Evolutionary conservation across 2,113 vertebrate species (phyloP).

Genomic region (Pseudorectes ferrugineus): DNA sequence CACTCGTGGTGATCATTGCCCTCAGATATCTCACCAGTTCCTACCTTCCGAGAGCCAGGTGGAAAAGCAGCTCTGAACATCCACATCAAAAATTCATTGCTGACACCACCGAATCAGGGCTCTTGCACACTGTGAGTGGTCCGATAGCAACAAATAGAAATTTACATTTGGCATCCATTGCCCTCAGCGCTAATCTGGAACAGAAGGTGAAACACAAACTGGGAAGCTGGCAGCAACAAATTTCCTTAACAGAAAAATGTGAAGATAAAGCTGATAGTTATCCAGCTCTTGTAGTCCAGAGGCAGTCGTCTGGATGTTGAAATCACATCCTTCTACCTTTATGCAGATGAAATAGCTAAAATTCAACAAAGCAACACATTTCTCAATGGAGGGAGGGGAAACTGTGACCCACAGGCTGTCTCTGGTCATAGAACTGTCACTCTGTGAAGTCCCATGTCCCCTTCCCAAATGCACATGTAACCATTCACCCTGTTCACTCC

Average conservation of each 20-base stretch:
- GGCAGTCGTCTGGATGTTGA: background rate
- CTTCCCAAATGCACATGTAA: background rate
- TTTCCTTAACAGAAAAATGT: background rate
- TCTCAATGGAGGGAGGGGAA: background rate
- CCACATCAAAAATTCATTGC: background rate
- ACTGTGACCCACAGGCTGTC: background rate
- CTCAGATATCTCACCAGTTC: background rate
- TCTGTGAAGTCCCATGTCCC: fast-evolving
- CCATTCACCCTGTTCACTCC: background rate
- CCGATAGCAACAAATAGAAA: background rate
- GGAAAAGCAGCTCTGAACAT: background rate
- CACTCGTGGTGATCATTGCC: background rate
- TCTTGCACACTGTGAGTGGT: background rate
- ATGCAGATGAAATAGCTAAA: background rate
- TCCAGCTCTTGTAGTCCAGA: background rate
- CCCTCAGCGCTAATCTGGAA: background rate
- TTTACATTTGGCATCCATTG: background rate
- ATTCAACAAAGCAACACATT: background rate
- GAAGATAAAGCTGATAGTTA: background rate
- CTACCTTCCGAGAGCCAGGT: background rate
- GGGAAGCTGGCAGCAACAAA: background rate
- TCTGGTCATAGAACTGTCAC: fast-evolving
- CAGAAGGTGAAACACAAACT: background rate
- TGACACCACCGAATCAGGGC: fast-evolving
- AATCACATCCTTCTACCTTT: background rate